Evolutionary conservation across 2,113 vertebrate genomes (phyloP).

Genomic region (Dermatemys mawii): DNA sequence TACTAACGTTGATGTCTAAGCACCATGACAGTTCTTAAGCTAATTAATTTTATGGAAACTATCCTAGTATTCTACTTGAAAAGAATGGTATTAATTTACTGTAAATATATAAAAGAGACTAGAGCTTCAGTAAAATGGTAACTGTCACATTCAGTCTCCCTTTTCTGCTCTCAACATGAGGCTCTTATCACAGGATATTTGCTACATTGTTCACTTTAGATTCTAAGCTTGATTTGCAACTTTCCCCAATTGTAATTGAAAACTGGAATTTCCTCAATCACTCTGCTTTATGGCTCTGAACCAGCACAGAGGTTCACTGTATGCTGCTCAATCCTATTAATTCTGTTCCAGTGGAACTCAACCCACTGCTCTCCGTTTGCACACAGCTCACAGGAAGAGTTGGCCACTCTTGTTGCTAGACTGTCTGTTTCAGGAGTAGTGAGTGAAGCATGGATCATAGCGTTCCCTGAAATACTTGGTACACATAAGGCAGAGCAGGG

Average conservation of each 20-base stretch:
- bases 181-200: neutral
- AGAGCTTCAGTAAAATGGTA: constrained; percentile 40
- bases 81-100: constrained; percentile 37
- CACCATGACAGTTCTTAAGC: constrained; percentile 63
- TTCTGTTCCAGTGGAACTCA: neutral
- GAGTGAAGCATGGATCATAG: neutral
- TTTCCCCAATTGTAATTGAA: neutral
- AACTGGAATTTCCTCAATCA: neutral
- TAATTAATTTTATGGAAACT: constrained; percentile 71
- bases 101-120: neutral
- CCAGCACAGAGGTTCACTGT: fast-evolving
- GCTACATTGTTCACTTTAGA: neutral
- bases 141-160: neutral
- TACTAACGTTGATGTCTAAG: constrained; percentile 62
- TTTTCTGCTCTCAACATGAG: neutral
- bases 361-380: neutral
- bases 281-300: neutral
- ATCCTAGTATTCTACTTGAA: constrained; percentile 53
- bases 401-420: neutral
- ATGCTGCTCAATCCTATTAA: neutral
- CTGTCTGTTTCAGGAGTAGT: neutral
- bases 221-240: neutral
- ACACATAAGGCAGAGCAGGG: neutral
- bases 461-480: neutral
- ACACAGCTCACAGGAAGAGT: neutral